Percentiles rank a stretch among this genome's conserved stretches.
Conservation (phyloP, 2,888 invertebrate species). For the Diaphora mendica region DNA sequence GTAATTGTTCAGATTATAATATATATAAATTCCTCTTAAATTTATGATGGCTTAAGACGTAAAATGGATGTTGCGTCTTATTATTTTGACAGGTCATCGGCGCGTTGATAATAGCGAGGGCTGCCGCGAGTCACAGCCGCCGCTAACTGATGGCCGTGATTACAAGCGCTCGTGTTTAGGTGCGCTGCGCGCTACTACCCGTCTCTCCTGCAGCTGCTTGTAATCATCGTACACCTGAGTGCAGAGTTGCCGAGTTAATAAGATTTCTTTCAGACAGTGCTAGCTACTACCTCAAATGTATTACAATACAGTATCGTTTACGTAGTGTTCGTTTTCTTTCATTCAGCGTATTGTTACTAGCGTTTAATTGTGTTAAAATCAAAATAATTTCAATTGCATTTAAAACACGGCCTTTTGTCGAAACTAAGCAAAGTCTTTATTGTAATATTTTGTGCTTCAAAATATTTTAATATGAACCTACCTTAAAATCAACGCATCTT, state of each 20-base stretch:
- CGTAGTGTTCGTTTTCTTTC: neutral
- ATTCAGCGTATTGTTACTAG: neutral
- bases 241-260: neutral
- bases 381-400: neutral
- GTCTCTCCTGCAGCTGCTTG: neutral
- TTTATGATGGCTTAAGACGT: slow-evolving; percentile 67
- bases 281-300: neutral
- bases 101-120: slow-evolving; percentile 57
- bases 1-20: slow-evolving; percentile 78
- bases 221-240: neutral
- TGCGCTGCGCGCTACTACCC: neutral
- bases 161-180: slow-evolving; percentile 3
- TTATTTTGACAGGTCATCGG: slow-evolving; percentile 78
- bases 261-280: neutral
- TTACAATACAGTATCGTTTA: neutral
- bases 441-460: no score
- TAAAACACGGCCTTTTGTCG: no score
- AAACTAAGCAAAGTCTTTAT: no score
- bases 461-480: no score
- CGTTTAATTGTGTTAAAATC: neutral
- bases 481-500: no score
- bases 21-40: slow-evolving; percentile 67
- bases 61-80: slow-evolving; percentile 76
- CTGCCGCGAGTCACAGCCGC: slow-evolving; percentile 9
- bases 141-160: slow-evolving; percentile 30